phyloP scores from a whole-genome alignment of 2,113 vertebrate genomes.

The Festucalex cinctus region DNA sequence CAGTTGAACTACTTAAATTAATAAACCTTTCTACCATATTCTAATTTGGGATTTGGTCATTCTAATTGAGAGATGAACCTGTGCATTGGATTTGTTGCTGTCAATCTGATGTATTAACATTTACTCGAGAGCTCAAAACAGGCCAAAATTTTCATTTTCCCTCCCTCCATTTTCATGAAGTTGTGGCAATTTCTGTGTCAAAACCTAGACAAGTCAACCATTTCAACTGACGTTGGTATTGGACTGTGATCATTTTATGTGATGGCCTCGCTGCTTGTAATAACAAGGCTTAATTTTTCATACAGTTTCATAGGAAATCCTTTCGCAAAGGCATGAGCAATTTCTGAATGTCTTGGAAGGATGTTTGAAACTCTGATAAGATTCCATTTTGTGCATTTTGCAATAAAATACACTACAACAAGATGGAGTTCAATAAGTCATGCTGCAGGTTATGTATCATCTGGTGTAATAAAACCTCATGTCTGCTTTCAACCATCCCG shows the following conservation, averaged over 20 bases:
- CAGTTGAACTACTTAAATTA: no score
- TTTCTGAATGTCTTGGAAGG: neutral
- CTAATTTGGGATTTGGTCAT: neutral
- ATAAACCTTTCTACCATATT: neutral
- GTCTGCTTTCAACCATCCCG: neutral
- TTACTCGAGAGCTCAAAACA: no score
- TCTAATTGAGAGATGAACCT: no score
- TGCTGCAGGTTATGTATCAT: neutral
- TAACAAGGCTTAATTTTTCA: neutral
- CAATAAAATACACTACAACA: neutral
- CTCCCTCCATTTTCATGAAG: no score
- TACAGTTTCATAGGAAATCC: neutral
- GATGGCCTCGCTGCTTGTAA: neutral
- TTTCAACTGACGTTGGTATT: neutral
- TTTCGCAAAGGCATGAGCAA: neutral
- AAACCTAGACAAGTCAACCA: no score
- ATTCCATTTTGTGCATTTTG: neutral
- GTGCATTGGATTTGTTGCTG: no score
- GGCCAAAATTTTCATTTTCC: no score
- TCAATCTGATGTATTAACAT: no score
- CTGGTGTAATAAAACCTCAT: conserved; percentile 2
- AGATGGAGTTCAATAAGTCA: neutral
- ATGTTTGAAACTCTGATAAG: neutral
- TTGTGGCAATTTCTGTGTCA: no score
- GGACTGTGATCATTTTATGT: neutral